Evolutionary conservation across 2,113 vertebrate genomes (phyloP), one percentile per base, ranked within the genome.

Genomic region (Cebus imitator): DNA sequence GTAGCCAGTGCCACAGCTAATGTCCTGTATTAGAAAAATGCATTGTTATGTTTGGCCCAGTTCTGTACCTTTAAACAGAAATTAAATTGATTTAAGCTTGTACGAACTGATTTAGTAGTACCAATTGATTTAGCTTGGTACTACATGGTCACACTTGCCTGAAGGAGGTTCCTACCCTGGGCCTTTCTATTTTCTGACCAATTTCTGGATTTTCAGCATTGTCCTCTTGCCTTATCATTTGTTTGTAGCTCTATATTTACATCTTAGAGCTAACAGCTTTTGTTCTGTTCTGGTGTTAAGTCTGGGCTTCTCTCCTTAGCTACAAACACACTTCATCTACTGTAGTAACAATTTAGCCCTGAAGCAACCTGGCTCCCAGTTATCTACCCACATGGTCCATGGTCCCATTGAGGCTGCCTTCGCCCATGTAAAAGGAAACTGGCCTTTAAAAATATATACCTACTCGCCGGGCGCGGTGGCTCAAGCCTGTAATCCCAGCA

Each of bases 61-160:
- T 90, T 95, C 43, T 97, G 32, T 94, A 73, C 82, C 66, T 97
- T 96, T 95, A 95, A 96, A 87, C 27, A 91, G 61, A 64, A 64
- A 27, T 64, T 64, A 64, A 64, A 64, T 64, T 64, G 61, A 64
- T 64, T 32, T 64, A 32, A 64, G 12, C 61, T 64, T 32, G 27
- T 64, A 64, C 61, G 12, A 64, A 64, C 61, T 64, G 61, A 64
- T 64, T 32, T 64, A 64, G 61, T 32, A 32, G 61, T 64, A 64
- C 61, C 12, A 93, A 7, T 72, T 95, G 27, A 82, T 68, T 96
- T 91, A 94, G 9, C 57, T 84, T 88, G 13, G 5, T 91, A 85
- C 16, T 37, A 73, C 45, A 43, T 89, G 35, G 70, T 27, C 90
- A 43, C 5, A 16, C 37, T 43, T 82, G 81, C 43, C 57, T 30